Evolutionary conservation across 2,797 vertebrate species (phyloP), one percentile per base, ranked within the genome.

Genomic region (Gobionotothen gibberifrons): DNA sequence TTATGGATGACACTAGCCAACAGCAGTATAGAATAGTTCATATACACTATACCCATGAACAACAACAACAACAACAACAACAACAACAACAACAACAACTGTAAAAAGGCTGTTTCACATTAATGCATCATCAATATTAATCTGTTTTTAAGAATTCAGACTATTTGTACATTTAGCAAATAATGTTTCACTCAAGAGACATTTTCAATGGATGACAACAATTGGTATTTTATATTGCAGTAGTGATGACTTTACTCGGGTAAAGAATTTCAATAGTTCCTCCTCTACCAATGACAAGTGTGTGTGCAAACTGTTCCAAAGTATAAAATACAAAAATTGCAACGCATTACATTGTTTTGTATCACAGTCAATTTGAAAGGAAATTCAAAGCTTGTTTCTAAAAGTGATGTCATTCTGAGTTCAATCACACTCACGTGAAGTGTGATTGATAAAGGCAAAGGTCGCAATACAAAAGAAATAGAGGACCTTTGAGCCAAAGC

Each of bases 401-500:
- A 16, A 76, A 69, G 26, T 12, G 0, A 46, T 19, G 15, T 10
- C 0, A 14, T 26, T 13, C 22, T 44, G 58, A 68, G 19, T 16
- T 60, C 19, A 52, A 43, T 42, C 39, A 21, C 43, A 40, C 19
- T 48, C 5, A n/a, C 2, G 1, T 9, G 22, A 49, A 14, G 22
- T 63, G 53, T 16, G 56, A 14, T 13, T 40, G 29, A 32, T 49
- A 53, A 57, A 63, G 64, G 42, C n/a, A 43, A 60, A 44, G 8
- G 17, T 3, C 32, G 10, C 36, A 47, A 36, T 52, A 32, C 13
- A 51, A 47, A 53, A 48, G 16, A 1, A 74, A 39, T 5, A 53
- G 64, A 72, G 69, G 43, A 16, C 55, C 57, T 32, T 12, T 3
- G 4, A 32, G 70, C 62, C 81, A 70, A 68, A 83, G 66, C 4